Base-by-base conservation (phyloP, 2,113 vertebrate species). In the Corvus moneduloides region DNA sequence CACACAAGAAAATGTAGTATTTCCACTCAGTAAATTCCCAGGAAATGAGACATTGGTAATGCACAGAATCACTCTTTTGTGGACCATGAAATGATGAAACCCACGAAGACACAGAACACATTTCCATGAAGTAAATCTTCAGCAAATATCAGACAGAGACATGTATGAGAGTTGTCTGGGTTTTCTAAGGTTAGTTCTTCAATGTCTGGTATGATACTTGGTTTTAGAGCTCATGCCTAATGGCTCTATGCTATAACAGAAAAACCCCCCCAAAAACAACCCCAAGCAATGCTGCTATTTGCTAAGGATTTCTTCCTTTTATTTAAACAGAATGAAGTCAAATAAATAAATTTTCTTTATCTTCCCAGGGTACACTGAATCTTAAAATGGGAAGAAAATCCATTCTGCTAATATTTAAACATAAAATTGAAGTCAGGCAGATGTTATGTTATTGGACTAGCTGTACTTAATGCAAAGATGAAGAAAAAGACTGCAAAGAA, bases 251-350 rank as follows among this genome's bases (percentile, higher is more conserved):
- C 9, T 66, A 3, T n/a, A 30, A 58, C 13, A 72, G 46, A 26
- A 64, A 46, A 0, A 27, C 6, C 1, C 4, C 7, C 4, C 37
- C 37, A 37, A 15, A 41, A 54, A 19, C 0, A 32, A n/a, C 33
- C 13, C 24, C 17, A 58, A 66, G 15, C 6, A 18, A 49, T 32
- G 10, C 61, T 54, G 16, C 3, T 58, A 37, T 27, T 43, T 46
- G 16, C 44, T 46, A 13, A 82, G 32, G 22, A 78, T 46, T 64
- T 85, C 4, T 41, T 21, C 21, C 58, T 26, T 64, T 59, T 49
- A 48, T 89, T 93, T 86, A 44, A 89, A 46, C 32, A 62, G 14
- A 78, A 56, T 55, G 28, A 83, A 66, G 7, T 56, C 2, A 83
- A 83, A 78, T 56, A 56, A 83, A 61, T 74, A 61, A 32, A 37